Evolutionary conservation across 1,140 invertebrate genomes (phyloP).

Genomic region (Drosophila yakuba): DNA sequence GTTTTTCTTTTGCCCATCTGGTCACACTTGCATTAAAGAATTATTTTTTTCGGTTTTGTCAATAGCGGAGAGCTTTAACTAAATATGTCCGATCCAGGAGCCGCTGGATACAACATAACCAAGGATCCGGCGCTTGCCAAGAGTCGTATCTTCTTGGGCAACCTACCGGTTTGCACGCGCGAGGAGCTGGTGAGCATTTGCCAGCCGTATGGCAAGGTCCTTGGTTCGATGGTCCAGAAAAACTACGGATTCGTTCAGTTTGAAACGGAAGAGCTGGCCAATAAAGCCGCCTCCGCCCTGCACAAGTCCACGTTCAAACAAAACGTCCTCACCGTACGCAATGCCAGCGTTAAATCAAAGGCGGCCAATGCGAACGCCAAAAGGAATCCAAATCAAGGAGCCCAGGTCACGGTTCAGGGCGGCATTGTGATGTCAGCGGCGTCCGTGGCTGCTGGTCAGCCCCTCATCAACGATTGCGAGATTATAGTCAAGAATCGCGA

Average conservation of each 20-base stretch:
- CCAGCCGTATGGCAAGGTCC: slow-evolving; percentile 89
- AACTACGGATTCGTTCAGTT: slow-evolving; percentile 95
- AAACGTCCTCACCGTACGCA: slow-evolving; percentile 87
- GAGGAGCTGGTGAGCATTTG: slow-evolving; percentile 91
- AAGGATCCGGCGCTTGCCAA: slow-evolving; percentile 88
- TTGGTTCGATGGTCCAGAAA: slow-evolving; percentile 90
- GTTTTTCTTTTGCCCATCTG: background rate
- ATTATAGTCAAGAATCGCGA: slow-evolving; percentile 93
- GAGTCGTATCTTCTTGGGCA: slow-evolving; percentile 91
- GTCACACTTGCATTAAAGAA: slow-evolving; percentile 6
- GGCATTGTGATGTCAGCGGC: slow-evolving; percentile 58
- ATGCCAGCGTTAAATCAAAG: slow-evolving; percentile 85
- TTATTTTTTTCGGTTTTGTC: background rate
- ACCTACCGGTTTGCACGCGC: slow-evolving; percentile 87
- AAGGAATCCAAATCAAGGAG: slow-evolving; percentile 1
- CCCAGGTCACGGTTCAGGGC: slow-evolving; percentile 50
- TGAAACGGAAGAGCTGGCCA: slow-evolving; percentile 90
- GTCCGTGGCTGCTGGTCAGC: slow-evolving; percentile 84
- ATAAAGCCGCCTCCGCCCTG: slow-evolving; percentile 89
- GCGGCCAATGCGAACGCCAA: slow-evolving; percentile 47
- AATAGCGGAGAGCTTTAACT: background rate
- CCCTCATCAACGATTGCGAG: slow-evolving; percentile 91
- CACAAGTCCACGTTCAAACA: slow-evolving; percentile 90
- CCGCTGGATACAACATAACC: slow-evolving; percentile 55
- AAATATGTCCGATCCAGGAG: slow-evolving; percentile 12